Evolutionary conservation across 1,140 invertebrate species (phyloP), one percentile per base, ranked within the genome.

Genomic region (Achatina immaculata): DNA sequence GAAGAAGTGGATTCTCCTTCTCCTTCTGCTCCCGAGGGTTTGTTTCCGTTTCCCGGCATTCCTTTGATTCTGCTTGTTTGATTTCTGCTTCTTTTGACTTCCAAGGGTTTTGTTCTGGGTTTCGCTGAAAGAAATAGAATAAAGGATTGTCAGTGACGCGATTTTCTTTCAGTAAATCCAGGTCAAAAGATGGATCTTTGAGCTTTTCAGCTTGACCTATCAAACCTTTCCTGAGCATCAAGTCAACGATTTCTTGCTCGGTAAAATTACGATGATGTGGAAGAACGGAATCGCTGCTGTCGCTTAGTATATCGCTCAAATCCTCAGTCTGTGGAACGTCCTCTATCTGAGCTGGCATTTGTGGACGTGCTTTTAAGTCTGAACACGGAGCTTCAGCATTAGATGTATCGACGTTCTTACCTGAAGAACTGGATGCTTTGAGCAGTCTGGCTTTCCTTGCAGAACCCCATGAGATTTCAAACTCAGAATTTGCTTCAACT

Each of bases 401-500:
- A 31, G 1, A 1, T 4, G 6, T 42, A 40, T 45, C n/a, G n/a
- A n/a, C n/a, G 28, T 4, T 45, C 42, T 3, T 24, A 14, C 51
- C 11, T 55, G n/a, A 24, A 28, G 38, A 28, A 1, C 38, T 40
- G 6, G 72, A 34, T 1, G n/a, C 16, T 51, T 2, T 19, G 6
- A 24, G 1, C 7, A 48, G 43, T 34, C n/a, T 55, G 1, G 34
- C 24, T 48, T 7, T 55, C 51, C 14, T 28, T 48, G 78, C 78
- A 55, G 68, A 55, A 9, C 82, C 65, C 82, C 79, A 81, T 3
- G 78, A 14, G 16, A 83, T 74, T 31, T 83, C 78, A 58, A 83
- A 83, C 66, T 83, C 82, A 0, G 74, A 81, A 75, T 81, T 78
- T 42, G 82, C 82, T 28, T 81, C 73, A 28, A 83, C 73, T 38